phyloP scores from a whole-genome alignment of 1,140 invertebrate genomes.

The Drosophila parvula region DNA sequence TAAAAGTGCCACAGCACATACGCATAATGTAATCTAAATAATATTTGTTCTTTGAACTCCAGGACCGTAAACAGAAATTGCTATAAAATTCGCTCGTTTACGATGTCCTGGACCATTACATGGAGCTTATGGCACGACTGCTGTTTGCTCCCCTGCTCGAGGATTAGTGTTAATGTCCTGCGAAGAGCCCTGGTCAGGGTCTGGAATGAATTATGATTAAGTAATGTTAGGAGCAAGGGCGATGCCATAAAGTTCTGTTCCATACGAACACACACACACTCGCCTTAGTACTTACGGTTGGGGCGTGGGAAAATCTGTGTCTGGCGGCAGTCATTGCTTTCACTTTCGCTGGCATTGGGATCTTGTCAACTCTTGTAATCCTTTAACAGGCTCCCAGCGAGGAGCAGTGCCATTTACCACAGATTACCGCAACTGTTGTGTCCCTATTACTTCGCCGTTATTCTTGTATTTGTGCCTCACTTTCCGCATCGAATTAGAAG shows the following conservation, averaged over 20 bases:
- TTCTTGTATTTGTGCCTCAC: not conserved
- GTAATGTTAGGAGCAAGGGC: constrained; percentile 24
- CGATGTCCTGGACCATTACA: constrained; percentile 36
- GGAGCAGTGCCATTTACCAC: constrained; percentile 2
- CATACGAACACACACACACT: not conserved
- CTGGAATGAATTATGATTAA: constrained; percentile 56
- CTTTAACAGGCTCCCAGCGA: constrained; percentile 23
- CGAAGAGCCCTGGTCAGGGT: constrained; percentile 32
- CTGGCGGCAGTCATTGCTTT: constrained; percentile 14
- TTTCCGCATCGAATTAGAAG: not conserved
- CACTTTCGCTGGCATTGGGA: constrained; percentile 1
- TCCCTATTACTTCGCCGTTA: not conserved
- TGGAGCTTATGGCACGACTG: constrained; percentile 27
- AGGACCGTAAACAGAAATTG: constrained; percentile 50
- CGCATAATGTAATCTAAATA: constrained; percentile 37
- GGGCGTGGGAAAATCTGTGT: constrained; percentile 24
- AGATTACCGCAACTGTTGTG: constrained; percentile 3
- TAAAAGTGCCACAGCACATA: constrained; percentile 8
- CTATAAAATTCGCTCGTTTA: constrained; percentile 62
- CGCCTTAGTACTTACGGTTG: not conserved
- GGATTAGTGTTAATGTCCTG: constrained; percentile 55
- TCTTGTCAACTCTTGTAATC: constrained; percentile 46
- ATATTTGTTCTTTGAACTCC: constrained; percentile 21
- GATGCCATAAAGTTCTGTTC: constrained; percentile 9
- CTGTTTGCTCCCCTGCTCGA: constrained; percentile 6